Conservation (phyloP, 2,888 invertebrate genomes). For the Trichopoda pennipes region DNA sequence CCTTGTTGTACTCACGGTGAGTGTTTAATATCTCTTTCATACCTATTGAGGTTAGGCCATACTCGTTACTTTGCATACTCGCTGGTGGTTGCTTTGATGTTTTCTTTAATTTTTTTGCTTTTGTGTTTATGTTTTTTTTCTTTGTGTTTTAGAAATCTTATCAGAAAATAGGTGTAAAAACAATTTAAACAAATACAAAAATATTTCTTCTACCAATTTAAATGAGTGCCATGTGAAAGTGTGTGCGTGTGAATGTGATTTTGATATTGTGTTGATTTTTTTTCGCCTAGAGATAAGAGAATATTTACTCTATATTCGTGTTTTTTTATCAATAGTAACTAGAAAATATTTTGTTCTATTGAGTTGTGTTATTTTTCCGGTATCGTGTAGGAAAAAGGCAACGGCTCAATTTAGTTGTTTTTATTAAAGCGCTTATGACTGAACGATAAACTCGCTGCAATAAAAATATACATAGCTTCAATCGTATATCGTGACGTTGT, state of each 20-base stretch:
- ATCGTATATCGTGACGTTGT: conserved; percentile 15
- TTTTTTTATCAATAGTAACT: conserved; percentile 16
- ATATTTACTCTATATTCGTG: conserved; percentile 27
- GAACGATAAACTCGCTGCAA: conserved; percentile 42
- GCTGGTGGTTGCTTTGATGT: conserved; percentile 1
- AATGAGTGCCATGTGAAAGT: not conserved
- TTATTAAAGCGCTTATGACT: conserved; percentile 48
- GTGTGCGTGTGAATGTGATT: conserved; percentile 8
- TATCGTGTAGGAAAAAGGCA: conserved; percentile 69
- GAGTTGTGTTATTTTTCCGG: conserved; percentile 32
- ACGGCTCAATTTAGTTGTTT: conserved; percentile 73
- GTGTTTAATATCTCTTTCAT: not conserved
- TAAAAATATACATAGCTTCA: conserved; percentile 12
- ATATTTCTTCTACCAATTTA: conserved; percentile 15
- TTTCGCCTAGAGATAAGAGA: conserved; percentile 57
- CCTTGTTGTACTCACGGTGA: not conserved
- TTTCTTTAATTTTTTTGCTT: not conserved
- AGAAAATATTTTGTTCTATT: conserved; percentile 28
- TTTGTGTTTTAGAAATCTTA: conserved; percentile 31
- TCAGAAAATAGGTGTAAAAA: conserved; percentile 36
- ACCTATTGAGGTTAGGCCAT: not conserved
- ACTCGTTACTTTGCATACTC: conserved; percentile 54
- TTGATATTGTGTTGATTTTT: conserved; percentile 33
- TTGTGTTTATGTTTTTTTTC: not conserved
- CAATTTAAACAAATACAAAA: conserved; percentile 3